Conservation (phyloP, 2,113 vertebrate species). For the Pterophyllum scalare region DNA sequence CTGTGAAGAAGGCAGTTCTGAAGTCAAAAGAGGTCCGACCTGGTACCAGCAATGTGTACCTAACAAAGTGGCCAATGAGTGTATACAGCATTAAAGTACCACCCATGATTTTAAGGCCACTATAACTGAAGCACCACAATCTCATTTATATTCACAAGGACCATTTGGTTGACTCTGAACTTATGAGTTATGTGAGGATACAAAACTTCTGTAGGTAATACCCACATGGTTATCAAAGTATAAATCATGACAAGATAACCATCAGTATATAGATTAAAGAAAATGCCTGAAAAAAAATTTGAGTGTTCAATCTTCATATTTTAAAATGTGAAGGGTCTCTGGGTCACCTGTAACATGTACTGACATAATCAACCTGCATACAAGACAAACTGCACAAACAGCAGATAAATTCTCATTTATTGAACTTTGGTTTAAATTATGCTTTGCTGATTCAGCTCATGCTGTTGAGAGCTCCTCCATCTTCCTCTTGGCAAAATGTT, state of each 20-base stretch:
- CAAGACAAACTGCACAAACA: neutral
- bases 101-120: neutral
- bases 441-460: constrained; percentile 21
- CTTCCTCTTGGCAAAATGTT: neutral
- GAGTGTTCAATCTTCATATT: neutral
- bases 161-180: neutral
- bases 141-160: neutral
- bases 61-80: too few relatives aligned
- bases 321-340: neutral
- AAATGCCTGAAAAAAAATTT: neutral
- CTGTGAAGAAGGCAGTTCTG: too few relatives aligned
- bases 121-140: neutral
- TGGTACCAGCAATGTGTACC: too few relatives aligned
- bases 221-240: neutral
- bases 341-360: neutral
- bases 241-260: neutral
- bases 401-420: neutral
- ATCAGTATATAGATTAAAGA: neutral
- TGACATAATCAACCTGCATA: neutral
- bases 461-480: constrained; percentile 14
- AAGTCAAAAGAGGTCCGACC: too few relatives aligned
- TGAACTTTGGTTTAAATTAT: constrained; percentile 20
- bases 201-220: neutral
- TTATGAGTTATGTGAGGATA: neutral
- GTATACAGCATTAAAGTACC: too few relatives aligned